These are phyloP conservation scores for Ramphastos sulfuratus DNA, from an alignment of 2,113 vertebrate genomes.

Conservation along the genomic window DNA sequence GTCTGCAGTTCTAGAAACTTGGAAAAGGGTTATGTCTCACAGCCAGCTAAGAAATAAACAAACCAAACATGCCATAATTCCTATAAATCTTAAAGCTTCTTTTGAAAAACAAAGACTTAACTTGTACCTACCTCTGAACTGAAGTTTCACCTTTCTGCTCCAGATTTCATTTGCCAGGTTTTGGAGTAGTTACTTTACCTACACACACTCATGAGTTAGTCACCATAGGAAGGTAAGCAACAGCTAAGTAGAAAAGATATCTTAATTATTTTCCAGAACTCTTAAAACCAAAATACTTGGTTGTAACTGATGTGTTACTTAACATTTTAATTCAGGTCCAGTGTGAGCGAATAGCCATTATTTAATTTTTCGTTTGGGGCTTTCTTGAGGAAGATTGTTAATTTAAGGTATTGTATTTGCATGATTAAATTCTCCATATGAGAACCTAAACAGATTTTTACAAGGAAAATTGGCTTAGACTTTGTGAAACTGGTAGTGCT, in stretches of 20 bases:
- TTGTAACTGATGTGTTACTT: not conserved
- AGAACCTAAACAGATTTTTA: not conserved
- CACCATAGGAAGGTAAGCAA: not conserved
- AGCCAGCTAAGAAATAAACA: not conserved
- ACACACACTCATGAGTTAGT: not conserved
- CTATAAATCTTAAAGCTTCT: not conserved
- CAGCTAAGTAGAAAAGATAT: not conserved
- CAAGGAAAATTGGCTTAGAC: not conserved
- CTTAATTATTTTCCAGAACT: not conserved
- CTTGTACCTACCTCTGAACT: constrained; percentile 30
- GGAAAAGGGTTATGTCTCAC: not conserved
- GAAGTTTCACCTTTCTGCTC: not conserved
- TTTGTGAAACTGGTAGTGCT: not conserved
- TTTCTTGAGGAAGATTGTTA: not conserved
- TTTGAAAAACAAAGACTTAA: not conserved
- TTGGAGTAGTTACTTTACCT: not conserved
- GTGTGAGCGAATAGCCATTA: not conserved
- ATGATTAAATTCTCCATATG: not conserved
- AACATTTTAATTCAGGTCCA: not conserved
- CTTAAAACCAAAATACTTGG: not conserved
- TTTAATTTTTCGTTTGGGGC: not conserved
- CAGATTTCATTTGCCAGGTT: not conserved
- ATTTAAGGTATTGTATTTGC: not conserved
- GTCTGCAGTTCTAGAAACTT: not conserved
- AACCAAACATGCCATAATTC: not conserved